Conservation (phyloP, 2,888 invertebrate species). For the Lampropteryx suffumata region DNA sequence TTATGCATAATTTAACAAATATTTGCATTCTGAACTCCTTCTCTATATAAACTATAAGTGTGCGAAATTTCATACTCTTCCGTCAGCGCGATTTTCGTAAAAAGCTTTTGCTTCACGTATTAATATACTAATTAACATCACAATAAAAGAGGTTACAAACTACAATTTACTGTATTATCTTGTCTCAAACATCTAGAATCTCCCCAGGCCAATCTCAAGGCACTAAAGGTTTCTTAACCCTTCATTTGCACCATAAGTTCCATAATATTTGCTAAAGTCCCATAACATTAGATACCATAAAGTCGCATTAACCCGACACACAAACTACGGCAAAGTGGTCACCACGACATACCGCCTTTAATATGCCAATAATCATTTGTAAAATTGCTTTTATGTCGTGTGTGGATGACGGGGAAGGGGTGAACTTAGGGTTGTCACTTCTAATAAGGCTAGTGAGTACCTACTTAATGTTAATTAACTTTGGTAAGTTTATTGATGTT, state of each 20-base stretch:
- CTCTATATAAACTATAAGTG: too few species aligned
- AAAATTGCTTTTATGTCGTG: conserved; percentile 76
- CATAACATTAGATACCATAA: conserved; percentile 13
- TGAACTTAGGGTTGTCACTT: conserved; percentile 55
- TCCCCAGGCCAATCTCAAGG: conserved; percentile 16
- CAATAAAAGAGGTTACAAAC: too few species aligned
- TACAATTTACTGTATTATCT: too few species aligned
- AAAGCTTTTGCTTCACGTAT: too few species aligned
- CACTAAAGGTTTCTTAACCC: conserved; percentile 28
- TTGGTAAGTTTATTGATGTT: too few species aligned
- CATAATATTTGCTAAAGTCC: conserved; percentile 13
- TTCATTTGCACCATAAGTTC: conserved; percentile 16
- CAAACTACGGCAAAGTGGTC: conserved; percentile 31
- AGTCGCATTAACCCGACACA: conserved; percentile 1
- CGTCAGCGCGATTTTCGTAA: too few species aligned
- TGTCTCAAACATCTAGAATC: conserved; percentile 6
- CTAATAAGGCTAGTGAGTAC: neutral
- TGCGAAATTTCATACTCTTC: too few species aligned
- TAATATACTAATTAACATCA: too few species aligned
- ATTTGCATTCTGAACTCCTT: too few species aligned
- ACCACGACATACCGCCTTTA: conserved; percentile 62
- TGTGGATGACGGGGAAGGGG: conserved; percentile 56
- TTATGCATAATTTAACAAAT: too few species aligned
- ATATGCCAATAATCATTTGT: conserved; percentile 80
- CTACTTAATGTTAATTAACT: too few species aligned